Base-by-base conservation (phyloP, 2,113 vertebrate genomes). In the Colius striatus region DNA sequence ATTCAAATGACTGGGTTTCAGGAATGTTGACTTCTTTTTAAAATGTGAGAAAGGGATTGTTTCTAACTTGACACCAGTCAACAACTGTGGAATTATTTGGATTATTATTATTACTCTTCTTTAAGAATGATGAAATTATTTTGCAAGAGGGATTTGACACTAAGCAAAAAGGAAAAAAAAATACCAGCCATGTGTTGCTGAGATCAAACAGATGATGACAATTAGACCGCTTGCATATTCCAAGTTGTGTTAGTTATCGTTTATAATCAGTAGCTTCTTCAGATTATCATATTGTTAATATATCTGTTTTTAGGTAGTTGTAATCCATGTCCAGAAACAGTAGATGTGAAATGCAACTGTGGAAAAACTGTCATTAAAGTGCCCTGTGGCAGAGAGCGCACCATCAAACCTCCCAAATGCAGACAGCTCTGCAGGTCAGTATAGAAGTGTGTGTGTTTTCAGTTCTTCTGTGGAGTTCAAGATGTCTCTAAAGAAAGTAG, bases 371-470 rank as follows among this genome's bases (percentile, higher is more conserved):
- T 97, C 66, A 97, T 99, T 58, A 98, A 97, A 62, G 98, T 99
- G 27, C 98, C 98, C 32, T 99, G 99, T 97, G 99, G 99, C 54
- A 97, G 99, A 95, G 99, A 99, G 91, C 98, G 98, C 10, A 99
- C 97, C 88, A 99, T 99, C 73, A 98, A 97, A 88, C 98, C 99
- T 43, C 99, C 98, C 18, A 98, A 93, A 27, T 99, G 99, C 92
- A 99, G 97, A 92, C 98, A 98, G 57, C 93, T 98, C 0, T 99
- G 99, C 98, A 98, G 98, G 99, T 99, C 80, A 84, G 97, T 98
- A 53, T 22, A 25, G 57, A 72, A 45, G 13, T 5, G 3, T 29
- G 4, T 38, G 22, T 70, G 13, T n/a, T 85, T 81, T 38, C 45
- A 16, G 5, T 63, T 93, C 30, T 26, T 41, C 27, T 41, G n/a